Percentiles rank a stretch among this genome's conserved stretches.
These are phyloP conservation scores for Origma solitaria DNA, from an alignment of 2,113 vertebrate species.

Conservation along the genomic window DNA sequence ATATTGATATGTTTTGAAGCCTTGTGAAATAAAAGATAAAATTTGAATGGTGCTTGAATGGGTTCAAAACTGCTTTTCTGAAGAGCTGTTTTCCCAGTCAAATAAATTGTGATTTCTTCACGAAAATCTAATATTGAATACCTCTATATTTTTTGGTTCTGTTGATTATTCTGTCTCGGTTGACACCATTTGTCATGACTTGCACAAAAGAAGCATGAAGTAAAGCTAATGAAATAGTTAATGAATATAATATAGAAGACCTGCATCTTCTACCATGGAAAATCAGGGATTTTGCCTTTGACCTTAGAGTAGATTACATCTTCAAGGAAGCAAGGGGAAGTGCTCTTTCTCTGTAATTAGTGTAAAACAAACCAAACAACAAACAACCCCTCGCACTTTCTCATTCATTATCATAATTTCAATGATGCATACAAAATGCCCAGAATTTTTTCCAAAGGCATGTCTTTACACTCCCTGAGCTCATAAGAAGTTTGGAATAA, in stretches of 20 bases:
- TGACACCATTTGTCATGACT: not conserved
- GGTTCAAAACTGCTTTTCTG: not conserved
- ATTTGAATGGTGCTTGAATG: not conserved
- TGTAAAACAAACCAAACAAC: not conserved
- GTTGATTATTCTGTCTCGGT: not conserved
- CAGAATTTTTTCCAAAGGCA: not conserved
- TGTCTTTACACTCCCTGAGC: not conserved
- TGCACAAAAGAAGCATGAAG: not conserved
- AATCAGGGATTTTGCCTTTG: not conserved
- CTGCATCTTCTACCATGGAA: not conserved
- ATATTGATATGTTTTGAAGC: not conserved
- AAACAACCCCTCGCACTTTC: accelerated
- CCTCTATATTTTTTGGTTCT: not conserved
- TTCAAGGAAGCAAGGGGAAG: not conserved
- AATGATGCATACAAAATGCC: not conserved
- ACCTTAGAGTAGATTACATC: not conserved
- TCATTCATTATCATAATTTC: not conserved
- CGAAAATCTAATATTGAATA: not conserved
- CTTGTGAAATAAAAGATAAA: not conserved
- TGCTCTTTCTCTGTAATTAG: not conserved
- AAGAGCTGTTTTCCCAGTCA: not conserved
- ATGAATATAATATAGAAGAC: not conserved
- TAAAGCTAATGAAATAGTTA: not conserved
- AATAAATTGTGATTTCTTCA: not conserved
- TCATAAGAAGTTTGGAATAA: not conserved